Percentiles rank a stretch among this genome's conserved stretches.
phyloP scores from a whole-genome alignment of 2,888 invertebrate species.

The Opisthograptis luteolata region DNA sequence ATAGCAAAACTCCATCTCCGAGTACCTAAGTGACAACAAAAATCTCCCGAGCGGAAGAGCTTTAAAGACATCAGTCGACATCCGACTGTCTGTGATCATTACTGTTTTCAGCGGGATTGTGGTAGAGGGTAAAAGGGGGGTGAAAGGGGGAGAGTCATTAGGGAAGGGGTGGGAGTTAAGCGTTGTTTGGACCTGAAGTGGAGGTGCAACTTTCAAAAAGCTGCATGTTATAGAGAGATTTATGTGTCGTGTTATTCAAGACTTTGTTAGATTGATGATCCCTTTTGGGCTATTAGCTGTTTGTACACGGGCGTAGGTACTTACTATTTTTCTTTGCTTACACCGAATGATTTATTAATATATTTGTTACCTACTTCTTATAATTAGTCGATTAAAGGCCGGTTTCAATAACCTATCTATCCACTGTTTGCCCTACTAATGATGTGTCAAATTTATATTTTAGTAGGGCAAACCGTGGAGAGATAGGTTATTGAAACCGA shows the following conservation, averaged over 20 bases:
- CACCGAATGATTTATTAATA: too few relatives aligned
- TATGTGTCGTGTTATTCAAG: conserved; percentile 24
- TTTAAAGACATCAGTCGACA: conserved; percentile 41
- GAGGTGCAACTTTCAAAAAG: conserved; percentile 28
- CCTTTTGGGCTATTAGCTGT: neutral
- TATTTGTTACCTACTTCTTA: too few relatives aligned
- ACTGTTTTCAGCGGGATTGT: conserved; percentile 43
- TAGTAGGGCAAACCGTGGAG: too few relatives aligned
- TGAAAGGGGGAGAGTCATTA: conserved; percentile 32
- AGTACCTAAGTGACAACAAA: conserved; percentile 37
- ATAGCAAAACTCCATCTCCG: conserved; percentile 25
- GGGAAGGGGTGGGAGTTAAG: conserved; percentile 27
- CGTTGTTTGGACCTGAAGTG: conserved; percentile 34
- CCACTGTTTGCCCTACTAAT: too few relatives aligned
- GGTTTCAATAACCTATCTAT: too few relatives aligned
- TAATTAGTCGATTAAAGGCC: too few relatives aligned
- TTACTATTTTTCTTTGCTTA: too few relatives aligned
- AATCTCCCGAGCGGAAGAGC: conserved; percentile 35
- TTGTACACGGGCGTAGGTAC: neutral
- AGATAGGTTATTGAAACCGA: too few relatives aligned
- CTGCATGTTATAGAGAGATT: conserved; percentile 27
- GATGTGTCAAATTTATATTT: too few relatives aligned
- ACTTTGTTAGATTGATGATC: conserved; percentile 14
- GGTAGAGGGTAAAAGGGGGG: conserved; percentile 26
- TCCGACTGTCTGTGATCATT: conserved; percentile 42